Evolutionary conservation across 2,888 invertebrate genomes (phyloP).

Genomic region (Schizotus pectinicornis): DNA sequence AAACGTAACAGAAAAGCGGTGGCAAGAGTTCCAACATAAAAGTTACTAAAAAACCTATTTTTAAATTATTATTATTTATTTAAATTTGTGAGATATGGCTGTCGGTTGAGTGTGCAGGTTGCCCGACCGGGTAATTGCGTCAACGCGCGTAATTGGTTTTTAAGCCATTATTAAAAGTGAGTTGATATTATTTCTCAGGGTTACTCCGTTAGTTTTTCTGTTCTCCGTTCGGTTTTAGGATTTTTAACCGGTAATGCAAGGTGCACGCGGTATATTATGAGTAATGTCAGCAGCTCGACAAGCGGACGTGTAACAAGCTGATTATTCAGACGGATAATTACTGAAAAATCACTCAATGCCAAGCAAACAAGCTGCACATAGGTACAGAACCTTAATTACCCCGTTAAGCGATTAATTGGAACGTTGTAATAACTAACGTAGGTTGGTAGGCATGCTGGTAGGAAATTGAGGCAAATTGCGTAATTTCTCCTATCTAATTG

Average conservation of each 20-base stretch:
- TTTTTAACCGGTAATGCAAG: conserved; percentile 20
- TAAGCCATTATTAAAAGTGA: no score
- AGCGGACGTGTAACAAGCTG: conserved; percentile 24
- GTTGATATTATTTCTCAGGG: no score
- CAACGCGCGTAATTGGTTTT: no score
- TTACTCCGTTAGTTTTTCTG: no score
- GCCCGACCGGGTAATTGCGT: neutral
- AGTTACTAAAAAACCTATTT: no score
- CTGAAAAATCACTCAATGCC: conserved; percentile 27
- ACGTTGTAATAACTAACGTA: conserved; percentile 10
- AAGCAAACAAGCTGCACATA: conserved; percentile 16
- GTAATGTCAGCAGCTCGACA: conserved; percentile 16
- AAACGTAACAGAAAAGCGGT: no score
- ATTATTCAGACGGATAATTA: conserved; percentile 26
- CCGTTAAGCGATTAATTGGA: conserved; percentile 19
- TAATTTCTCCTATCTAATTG: no score
- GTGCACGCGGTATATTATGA: conserved; percentile 17
- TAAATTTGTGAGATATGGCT: no score
- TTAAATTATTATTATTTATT: no score
- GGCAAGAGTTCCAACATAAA: no score
- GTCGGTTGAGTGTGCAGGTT: conserved; percentile 3
- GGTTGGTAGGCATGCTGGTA: no score
- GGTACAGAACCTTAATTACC: conserved; percentile 21
- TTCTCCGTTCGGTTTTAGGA: neutral
- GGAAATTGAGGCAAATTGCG: no score